phyloP scores from a whole-genome alignment of 2,113 vertebrate species.

The Pterocles orientalis region DNA sequence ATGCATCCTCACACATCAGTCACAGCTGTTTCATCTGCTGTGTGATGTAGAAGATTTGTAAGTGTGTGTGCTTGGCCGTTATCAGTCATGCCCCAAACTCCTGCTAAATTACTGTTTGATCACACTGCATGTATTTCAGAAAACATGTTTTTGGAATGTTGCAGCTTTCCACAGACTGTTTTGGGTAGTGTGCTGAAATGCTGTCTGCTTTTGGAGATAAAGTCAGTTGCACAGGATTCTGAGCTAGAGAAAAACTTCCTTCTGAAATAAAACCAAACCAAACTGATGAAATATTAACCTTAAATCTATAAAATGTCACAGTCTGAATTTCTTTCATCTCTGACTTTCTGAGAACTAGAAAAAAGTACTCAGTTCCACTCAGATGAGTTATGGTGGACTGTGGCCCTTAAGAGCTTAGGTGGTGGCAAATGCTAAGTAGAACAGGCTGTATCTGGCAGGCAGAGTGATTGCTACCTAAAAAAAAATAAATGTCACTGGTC shows the following conservation, averaged over 20 bases:
- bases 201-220: neutral
- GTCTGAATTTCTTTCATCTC: neutral
- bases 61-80: neutral
- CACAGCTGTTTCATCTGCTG: neutral
- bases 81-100: neutral
- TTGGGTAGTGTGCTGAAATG: neutral
- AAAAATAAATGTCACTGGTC: neutral
- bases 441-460: neutral
- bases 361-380: neutral
- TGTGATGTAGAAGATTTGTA: neutral
- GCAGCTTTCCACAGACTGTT: neutral
- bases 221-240: neutral
- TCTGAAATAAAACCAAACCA: neutral
- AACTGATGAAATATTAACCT: neutral
- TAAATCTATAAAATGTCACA: neutral
- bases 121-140: neutral
- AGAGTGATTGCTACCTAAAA: neutral
- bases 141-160: neutral
- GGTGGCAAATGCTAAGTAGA: neutral
- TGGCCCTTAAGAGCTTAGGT: neutral
- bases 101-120: neutral
- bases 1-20: fast-evolving
- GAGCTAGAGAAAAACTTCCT: neutral
- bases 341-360: neutral
- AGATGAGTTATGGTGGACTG: neutral